These are phyloP conservation scores for Lamellibrachia columna DNA, from an alignment of 2,888 invertebrate species.

Conservation along the genomic window DNA sequence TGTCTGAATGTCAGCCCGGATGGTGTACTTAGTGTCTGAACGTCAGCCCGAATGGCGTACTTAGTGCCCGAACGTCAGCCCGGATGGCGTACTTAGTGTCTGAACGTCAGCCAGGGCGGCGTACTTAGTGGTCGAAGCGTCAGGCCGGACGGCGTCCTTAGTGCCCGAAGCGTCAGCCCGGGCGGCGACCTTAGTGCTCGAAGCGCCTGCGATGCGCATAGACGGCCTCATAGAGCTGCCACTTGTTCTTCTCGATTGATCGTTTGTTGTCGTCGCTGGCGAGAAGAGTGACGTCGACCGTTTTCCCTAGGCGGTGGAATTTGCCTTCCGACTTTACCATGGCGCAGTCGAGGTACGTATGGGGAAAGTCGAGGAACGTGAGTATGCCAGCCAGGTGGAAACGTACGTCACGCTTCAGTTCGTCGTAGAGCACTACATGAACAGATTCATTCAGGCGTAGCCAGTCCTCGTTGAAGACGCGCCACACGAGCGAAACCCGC, in stretches of 20 bases:
- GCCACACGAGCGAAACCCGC: not conserved
- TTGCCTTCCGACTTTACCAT: not conserved
- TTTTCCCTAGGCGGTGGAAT: not conserved
- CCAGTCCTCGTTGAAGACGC: not conserved
- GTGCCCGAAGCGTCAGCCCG: not conserved
- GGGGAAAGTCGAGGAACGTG: not conserved
- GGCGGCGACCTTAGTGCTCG: not conserved
- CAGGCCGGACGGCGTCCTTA: too few relatives aligned
- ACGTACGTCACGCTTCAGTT: not conserved
- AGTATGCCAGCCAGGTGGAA: not conserved
- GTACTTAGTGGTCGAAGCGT: too few relatives aligned
- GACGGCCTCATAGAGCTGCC: not conserved
- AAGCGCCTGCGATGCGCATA: not conserved
- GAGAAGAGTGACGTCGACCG: not conserved
- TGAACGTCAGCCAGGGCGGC: too few relatives aligned
- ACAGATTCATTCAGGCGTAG: not conserved
- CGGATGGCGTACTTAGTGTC: too few relatives aligned
- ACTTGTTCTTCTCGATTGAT: not conserved
- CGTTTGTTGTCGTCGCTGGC: not conserved
- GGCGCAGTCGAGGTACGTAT: not conserved
- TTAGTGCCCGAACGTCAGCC: too few relatives aligned
- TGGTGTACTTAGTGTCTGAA: too few relatives aligned
- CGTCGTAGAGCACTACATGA: not conserved
- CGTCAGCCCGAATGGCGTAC: too few relatives aligned
- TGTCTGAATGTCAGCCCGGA: too few relatives aligned